Evolutionary conservation across 2,113 vertebrate genomes (phyloP).

Genomic region (Bubo bubo): DNA sequence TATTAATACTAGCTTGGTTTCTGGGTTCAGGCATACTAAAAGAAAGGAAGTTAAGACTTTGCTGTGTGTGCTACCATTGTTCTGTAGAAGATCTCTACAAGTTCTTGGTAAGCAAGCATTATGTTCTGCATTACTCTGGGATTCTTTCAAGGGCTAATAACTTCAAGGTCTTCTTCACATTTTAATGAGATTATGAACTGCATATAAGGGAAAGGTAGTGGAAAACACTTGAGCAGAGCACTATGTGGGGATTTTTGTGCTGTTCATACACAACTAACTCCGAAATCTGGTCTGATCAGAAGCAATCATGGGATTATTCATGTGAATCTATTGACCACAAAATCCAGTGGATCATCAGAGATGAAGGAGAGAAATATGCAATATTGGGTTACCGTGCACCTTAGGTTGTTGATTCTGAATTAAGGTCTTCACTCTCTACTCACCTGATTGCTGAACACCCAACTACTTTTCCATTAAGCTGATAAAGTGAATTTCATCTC

Average conservation of each 20-base stretch:
- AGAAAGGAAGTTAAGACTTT: neutral
- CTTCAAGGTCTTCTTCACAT: neutral
- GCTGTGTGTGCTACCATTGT: fast-evolving
- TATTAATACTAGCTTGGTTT: neutral
- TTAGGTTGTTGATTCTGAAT: neutral
- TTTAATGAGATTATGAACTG: neutral
- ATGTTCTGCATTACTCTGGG: neutral
- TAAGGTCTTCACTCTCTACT: neutral
- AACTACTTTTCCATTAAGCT: neutral
- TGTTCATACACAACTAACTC: neutral
- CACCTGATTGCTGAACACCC: neutral
- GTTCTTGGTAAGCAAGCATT: neutral
- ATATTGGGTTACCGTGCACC: fast-evolving
- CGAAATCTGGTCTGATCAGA: neutral
- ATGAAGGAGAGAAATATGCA: neutral
- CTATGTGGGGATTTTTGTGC: neutral
- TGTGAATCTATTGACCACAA: neutral
- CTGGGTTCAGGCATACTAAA: neutral
- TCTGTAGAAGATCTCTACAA: neutral
- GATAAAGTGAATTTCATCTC: neutral
- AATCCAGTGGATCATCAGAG: neutral
- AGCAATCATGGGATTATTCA: neutral
- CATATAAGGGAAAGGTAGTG: neutral
- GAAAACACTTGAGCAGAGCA: neutral
- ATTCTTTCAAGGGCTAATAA: neutral